Evolutionary conservation across 2,797 vertebrate species (phyloP).

Genomic region (Pristis pectinata): DNA sequence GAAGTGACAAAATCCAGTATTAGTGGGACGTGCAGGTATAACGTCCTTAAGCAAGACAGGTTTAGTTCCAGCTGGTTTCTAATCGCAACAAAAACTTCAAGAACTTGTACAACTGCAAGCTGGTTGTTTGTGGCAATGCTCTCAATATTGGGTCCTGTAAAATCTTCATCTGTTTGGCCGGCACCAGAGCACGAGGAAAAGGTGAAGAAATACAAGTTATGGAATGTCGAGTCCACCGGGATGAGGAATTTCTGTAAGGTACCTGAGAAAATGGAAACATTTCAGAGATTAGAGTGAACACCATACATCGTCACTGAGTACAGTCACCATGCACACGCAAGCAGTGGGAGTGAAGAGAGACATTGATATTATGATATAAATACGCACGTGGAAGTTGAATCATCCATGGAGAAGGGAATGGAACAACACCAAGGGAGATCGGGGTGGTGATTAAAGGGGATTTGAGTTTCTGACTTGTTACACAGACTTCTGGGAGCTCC

Average conservation of each 20-base stretch:
- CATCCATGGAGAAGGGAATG: background rate
- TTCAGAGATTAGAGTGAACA: background rate
- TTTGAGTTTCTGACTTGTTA: background rate
- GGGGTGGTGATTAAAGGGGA: background rate
- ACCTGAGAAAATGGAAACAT: conserved; percentile 53
- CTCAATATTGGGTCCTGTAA: conserved; percentile 34
- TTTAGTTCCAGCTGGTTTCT: conserved; percentile 48
- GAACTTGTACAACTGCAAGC: conserved; percentile 64
- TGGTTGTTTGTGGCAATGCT: conserved; percentile 47
- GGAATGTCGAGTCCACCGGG: conserved; percentile 60
- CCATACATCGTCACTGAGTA: background rate
- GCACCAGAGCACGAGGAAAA: conserved; percentile 49
- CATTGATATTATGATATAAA: background rate
- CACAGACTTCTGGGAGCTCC: background rate
- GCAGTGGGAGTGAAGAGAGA: background rate
- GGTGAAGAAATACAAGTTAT: conserved; percentile 55
- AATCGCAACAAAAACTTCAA: conserved; percentile 69
- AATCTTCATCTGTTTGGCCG: conserved; percentile 33
- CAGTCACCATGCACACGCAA: background rate
- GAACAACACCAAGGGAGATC: background rate
- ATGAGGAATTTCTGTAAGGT: conserved; percentile 58
- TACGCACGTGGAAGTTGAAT: background rate
- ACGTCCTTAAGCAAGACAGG: conserved; percentile 57
- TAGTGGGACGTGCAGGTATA: conserved; percentile 52
- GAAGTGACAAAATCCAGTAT: conserved; percentile 53